phyloP scores from a whole-genome alignment of 2,797 vertebrate genomes.

The Malurus leucopterus region DNA sequence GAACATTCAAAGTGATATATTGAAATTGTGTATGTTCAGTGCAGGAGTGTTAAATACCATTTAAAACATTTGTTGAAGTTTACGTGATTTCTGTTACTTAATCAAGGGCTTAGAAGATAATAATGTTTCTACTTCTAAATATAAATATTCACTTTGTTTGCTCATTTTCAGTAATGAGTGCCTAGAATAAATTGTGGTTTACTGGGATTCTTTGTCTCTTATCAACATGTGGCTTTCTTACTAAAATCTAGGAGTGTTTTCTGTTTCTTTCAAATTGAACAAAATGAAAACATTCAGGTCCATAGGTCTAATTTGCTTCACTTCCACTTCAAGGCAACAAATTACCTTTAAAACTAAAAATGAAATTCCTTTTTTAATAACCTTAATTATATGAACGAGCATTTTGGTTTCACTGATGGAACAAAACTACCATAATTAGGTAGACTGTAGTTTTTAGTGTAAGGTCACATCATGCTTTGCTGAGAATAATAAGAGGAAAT shows the following conservation, averaged over 20 bases:
- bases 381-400: slow-evolving; percentile 17
- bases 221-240: not conserved
- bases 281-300: not conserved
- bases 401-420: slow-evolving; percentile 44
- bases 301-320: not conserved
- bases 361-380: slow-evolving; percentile 18
- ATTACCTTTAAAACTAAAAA: slow-evolving; percentile 32
- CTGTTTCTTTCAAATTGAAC: not conserved
- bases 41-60: not conserved
- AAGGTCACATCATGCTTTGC: slow-evolving; percentile 54
- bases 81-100: not conserved
- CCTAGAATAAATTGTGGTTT: not conserved
- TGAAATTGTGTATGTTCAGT: not conserved
- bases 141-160: not conserved
- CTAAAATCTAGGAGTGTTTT: not conserved
- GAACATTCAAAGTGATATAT: not conserved
- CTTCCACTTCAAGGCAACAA: slow-evolving; percentile 16
- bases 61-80: not conserved
- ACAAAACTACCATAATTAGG: slow-evolving; percentile 56
- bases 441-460: slow-evolving; percentile 31
- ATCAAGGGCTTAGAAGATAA: not conserved
- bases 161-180: not conserved
- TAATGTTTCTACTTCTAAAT: not conserved
- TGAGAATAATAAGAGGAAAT: slow-evolving; percentile 63
- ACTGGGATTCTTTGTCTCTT: not conserved